Percentiles rank a stretch among this genome's conserved stretches.
Conservation (phyloP, 2,113 vertebrate species). For the Marcusenius ussheri region DNA sequence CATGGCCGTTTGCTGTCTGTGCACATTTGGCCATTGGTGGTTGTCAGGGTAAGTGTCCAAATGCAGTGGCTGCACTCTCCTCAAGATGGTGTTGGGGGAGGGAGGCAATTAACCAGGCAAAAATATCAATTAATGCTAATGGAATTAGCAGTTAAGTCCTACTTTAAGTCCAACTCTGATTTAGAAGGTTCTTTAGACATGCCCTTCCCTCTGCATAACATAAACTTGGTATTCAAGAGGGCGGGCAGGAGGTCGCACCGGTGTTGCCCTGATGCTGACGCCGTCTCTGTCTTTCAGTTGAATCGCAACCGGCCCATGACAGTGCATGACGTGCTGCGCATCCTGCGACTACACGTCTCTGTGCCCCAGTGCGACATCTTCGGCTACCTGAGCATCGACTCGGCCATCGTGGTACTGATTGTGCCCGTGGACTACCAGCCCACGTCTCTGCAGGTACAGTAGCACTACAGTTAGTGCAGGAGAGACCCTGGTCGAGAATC, state of each 20-base stretch:
- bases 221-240: background rate
- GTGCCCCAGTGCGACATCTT: conserved; percentile 96
- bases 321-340: conserved; percentile 78
- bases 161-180: background rate
- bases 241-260: background rate
- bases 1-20: background rate
- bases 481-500: background rate
- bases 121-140: background rate
- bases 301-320: conserved; percentile 81
- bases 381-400: conserved; percentile 90
- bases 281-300: conserved; percentile 56
- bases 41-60: background rate
- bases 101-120: background rate
- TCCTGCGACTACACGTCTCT: conserved; percentile 83
- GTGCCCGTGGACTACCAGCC: conserved; percentile 84
- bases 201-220: background rate
- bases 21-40: background rate
- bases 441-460: conserved; percentile 79
- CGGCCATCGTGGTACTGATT: conserved; percentile 83
- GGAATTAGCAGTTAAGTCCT: background rate
- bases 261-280: background rate
- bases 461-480: background rate
- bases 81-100: background rate
- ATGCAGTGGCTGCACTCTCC: background rate
- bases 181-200: background rate